phyloP scores from a whole-genome alignment of 2,888 invertebrate genomes.

The Mesoligia furuncula region DNA sequence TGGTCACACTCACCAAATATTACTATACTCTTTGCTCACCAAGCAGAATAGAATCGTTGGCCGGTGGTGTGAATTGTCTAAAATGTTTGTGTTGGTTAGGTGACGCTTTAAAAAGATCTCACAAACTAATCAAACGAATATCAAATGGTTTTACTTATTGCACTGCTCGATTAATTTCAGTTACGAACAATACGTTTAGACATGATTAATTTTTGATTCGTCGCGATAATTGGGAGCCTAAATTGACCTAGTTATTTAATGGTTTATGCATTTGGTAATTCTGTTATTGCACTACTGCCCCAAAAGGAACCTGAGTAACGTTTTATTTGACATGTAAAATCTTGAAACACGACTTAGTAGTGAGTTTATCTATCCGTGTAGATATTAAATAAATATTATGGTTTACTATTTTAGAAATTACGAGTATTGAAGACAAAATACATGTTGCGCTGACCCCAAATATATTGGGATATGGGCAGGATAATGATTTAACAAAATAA shows the following conservation, averaged over 20 bases:
- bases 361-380: not conserved
- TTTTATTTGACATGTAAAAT: not conserved
- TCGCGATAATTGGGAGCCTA: not conserved
- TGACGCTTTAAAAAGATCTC: not conserved
- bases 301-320: not conserved
- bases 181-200: not conserved
- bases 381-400: not conserved
- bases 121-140: not conserved
- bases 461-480: not conserved
- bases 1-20: constrained; percentile 56
- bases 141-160: not conserved
- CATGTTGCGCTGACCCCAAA: not conserved
- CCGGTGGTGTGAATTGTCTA: constrained; percentile 35
- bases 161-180: not conserved
- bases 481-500: not conserved
- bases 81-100: constrained; percentile 5
- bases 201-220: constrained; percentile 1
- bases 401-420: too few relatives aligned
- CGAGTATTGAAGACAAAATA: not conserved
- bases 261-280: not conserved
- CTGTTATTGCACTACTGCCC: not conserved
- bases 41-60: constrained; percentile 42
- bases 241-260: not conserved
- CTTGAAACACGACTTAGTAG: too few relatives aligned
- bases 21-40: too few relatives aligned